Evolutionary conservation across 2,797 vertebrate species (phyloP).

Genomic region (Sebastes cheni): DNA sequence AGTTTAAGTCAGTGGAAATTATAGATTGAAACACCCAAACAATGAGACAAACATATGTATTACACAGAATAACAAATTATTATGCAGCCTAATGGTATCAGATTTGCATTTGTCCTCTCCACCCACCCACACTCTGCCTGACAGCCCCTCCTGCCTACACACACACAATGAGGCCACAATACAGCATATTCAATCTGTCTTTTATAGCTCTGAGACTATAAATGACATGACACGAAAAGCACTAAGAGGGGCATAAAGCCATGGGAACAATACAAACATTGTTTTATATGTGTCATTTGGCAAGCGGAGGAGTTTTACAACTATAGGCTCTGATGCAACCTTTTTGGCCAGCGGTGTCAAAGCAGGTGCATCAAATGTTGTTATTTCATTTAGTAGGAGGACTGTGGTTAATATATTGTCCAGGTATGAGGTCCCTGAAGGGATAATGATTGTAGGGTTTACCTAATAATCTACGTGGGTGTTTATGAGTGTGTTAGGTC

Average conservation of each 20-base stretch:
- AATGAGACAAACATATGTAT: not conserved
- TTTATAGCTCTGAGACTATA: constrained; percentile 46
- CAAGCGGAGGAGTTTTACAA: not conserved
- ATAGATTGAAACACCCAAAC: not conserved
- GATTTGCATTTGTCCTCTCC: not conserved
- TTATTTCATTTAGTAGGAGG: not conserved
- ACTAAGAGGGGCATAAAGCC: constrained; percentile 24
- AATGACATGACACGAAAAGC: constrained; percentile 17
- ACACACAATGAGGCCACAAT: not conserved
- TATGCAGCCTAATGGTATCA: not conserved
- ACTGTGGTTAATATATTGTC: not conserved
- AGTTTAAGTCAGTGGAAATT: not conserved
- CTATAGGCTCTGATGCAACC: not conserved
- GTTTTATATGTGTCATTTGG: constrained; percentile 10
- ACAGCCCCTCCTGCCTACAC: not conserved
- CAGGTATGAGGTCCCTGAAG: not conserved
- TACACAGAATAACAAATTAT: not conserved
- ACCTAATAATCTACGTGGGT: not conserved
- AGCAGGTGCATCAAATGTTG: not conserved
- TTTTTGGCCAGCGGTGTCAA: not conserved
- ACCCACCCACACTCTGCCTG: not conserved
- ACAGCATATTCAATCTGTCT: constrained; percentile 1
- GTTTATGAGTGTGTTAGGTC: not conserved
- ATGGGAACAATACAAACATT: constrained; percentile 61
- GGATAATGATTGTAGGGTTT: not conserved